A percentile compares a stretch with the other conserved stretches of the same genome.
These are phyloP conservation scores for Ochotona princeps DNA, from an alignment of 2,113 vertebrate species.

Conservation along the genomic window DNA sequence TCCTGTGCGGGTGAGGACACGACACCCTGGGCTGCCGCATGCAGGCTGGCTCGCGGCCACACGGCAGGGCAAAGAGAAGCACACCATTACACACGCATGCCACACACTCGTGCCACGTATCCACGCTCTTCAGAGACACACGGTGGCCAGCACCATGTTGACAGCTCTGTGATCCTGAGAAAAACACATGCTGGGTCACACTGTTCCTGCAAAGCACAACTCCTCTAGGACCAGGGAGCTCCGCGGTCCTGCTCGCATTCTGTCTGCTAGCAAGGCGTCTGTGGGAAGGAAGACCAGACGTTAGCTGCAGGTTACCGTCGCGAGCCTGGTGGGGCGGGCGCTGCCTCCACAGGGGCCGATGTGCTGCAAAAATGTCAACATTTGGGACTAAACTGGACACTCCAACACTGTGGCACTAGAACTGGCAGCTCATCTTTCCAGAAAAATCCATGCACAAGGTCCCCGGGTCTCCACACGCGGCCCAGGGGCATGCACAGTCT, in stretches of 20 bases:
- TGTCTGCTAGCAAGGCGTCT: accelerated
- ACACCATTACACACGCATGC: background rate
- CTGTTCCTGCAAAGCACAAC: background rate
- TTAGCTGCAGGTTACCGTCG: background rate
- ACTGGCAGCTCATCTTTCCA: background rate
- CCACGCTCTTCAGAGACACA: too few species aligned
- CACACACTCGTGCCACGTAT: background rate
- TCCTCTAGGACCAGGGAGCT: background rate
- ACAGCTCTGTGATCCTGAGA: background rate
- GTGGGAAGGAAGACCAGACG: background rate
- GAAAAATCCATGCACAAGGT: background rate
- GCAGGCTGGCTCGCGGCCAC: too few species aligned
- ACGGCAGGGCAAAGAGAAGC: background rate
- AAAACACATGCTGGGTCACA: background rate
- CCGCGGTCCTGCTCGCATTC: background rate
- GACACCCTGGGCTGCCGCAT: background rate
- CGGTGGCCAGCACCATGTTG: background rate
- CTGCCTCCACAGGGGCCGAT: too few species aligned
- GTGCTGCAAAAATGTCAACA: too few species aligned
- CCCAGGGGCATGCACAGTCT: background rate
- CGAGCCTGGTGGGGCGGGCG: accelerated
- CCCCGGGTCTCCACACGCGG: background rate
- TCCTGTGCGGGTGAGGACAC: background rate
- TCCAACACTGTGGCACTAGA: background rate
- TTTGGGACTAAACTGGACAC: background rate